Conservation (phyloP, 2,113 vertebrate species). For the Hemiprocne comata region DNA sequence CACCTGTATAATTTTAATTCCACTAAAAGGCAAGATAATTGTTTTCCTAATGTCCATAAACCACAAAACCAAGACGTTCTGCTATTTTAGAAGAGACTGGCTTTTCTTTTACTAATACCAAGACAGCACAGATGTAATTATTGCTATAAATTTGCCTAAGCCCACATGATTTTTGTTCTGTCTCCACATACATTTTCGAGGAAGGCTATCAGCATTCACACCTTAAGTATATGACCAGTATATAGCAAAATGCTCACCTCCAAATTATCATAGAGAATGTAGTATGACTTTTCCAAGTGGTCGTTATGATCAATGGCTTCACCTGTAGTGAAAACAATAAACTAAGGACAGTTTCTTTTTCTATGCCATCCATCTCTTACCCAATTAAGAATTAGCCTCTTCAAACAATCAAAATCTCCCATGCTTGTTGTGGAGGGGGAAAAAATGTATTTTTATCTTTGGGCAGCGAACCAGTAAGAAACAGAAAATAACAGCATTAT, state of each 20-base stretch:
- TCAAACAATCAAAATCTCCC: neutral
- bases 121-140: neutral
- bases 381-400: neutral
- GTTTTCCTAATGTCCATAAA: neutral
- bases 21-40: neutral
- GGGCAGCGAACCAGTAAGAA: neutral
- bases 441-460: neutral
- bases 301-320: neutral
- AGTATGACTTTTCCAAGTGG: neutral
- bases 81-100: neutral
- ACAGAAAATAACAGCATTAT: neutral
- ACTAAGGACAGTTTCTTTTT: neutral
- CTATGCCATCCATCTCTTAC: neutral
- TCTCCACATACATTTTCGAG: neutral
- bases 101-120: neutral
- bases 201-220: neutral
- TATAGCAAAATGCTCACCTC: neutral
- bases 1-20: neutral
- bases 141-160: neutral
- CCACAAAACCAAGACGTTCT: neutral
- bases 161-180: neutral
- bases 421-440: neutral
- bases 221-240: neutral
- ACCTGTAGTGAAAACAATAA: neutral
- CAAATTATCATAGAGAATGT: neutral